These are phyloP conservation scores for Caenorhabditis angaria DNA, from an alignment of 2,888 invertebrate genomes.

Conservation along the genomic window DNA sequence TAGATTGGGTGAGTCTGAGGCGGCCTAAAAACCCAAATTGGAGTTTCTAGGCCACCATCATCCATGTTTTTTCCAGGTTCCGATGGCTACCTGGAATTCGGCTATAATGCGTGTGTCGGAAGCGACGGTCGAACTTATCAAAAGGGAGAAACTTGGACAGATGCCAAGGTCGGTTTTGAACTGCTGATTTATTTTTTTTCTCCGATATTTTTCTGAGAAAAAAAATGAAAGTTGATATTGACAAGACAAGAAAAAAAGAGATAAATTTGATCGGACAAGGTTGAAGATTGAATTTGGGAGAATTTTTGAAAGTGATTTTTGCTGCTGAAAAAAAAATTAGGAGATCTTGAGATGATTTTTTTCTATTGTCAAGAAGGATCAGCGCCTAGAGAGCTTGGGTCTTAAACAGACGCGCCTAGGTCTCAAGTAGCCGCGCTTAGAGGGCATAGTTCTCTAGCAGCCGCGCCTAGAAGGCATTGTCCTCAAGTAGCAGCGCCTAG, in stretches of 20 bases:
- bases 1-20: constrained; percentile 26
- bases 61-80: constrained; percentile 23
- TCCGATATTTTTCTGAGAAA: not conserved
- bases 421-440: too few species aligned
- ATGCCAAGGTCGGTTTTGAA: constrained; percentile 45
- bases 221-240: constrained; percentile 1
- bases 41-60: not conserved
- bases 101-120: constrained; percentile 57
- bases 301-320: too few species aligned
- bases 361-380: too few species aligned
- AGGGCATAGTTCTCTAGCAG: too few species aligned
- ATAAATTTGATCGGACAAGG: not conserved
- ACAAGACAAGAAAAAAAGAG: constrained; percentile 4
- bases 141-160: constrained; percentile 62
- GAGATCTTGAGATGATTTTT: too few species aligned
- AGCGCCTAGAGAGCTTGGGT: too few species aligned
- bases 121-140: constrained; percentile 42
- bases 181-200: constrained; percentile 1
- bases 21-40: not conserved
- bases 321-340: too few species aligned
- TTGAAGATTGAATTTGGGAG: constrained; percentile 2
- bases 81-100: constrained; percentile 59
- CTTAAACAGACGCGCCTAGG: too few species aligned
- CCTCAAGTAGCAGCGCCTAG: too few species aligned
- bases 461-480: too few species aligned